Evolutionary conservation across 2,113 vertebrate species (phyloP).

Genomic region (Bungarus multicinctus): DNA sequence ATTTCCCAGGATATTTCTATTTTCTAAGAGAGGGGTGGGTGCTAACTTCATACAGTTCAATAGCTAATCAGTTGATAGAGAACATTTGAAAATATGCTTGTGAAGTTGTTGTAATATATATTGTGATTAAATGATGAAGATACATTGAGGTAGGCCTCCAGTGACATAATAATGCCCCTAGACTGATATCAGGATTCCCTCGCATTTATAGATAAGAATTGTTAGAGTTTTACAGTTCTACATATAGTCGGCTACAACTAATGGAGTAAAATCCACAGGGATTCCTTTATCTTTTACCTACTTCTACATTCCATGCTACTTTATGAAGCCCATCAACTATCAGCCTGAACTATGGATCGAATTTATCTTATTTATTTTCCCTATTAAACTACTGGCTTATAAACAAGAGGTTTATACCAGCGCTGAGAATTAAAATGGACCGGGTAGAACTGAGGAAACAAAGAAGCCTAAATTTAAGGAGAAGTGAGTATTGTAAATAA

Average conservation of each 20-base stretch:
- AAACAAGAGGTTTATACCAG: not conserved
- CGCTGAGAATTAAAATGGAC: not conserved
- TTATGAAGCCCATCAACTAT: not conserved
- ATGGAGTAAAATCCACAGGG: not conserved
- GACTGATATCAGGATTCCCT: not conserved
- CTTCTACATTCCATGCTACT: not conserved
- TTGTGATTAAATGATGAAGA: not conserved
- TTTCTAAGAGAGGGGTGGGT: no score
- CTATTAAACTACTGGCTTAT: not conserved
- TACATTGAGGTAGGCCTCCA: no score
- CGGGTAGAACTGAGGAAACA: not conserved
- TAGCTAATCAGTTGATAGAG: not conserved
- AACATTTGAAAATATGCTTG: not conserved
- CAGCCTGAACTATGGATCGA: not conserved
- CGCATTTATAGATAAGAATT: not conserved
- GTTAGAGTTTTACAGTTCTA: not conserved
- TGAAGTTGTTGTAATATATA: not conserved
- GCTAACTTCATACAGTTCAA: not conserved
- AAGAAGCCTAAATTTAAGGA: not conserved
- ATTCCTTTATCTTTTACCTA: not conserved
- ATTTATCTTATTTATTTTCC: not conserved
- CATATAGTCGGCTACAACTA: not conserved
- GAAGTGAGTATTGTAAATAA: not conserved
- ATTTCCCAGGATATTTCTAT: no score
- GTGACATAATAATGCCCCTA: no score